Percentiles rank a stretch among this genome's conserved stretches.
phyloP scores from a whole-genome alignment of 2,797 vertebrate genomes.

The Phyllotis vaccarum region DNA sequence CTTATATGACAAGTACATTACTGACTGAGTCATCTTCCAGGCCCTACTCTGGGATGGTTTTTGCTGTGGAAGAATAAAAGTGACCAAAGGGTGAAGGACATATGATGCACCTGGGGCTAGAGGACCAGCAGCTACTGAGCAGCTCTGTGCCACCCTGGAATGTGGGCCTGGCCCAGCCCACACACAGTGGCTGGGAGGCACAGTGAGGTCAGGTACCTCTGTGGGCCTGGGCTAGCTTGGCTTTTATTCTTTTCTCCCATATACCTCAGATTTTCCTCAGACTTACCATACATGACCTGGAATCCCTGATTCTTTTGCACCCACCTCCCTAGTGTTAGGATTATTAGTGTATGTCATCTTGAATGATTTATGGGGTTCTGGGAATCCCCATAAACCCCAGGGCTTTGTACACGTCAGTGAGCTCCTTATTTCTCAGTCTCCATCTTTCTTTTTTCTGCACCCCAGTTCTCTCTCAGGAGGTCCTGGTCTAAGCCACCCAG shows the following conservation, averaged over 20 bases:
- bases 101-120: neutral
- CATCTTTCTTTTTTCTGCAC: neutral
- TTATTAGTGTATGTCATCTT: neutral
- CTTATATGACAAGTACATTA: neutral
- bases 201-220: neutral
- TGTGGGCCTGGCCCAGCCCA: neutral
- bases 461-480: neutral
- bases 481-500: neutral
- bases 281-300: neutral
- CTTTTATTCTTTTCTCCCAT: neutral
- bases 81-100: accelerated
- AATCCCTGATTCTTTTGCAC: neutral
- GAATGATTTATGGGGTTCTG: neutral
- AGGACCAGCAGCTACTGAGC: neutral
- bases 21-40: neutral
- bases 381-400: neutral
- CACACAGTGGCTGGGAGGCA: neutral
- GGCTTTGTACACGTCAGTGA: neutral
- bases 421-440: neutral
- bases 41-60: neutral
- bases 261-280: neutral
- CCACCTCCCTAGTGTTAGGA: neutral
- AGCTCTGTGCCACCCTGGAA: neutral
- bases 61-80: accelerated
- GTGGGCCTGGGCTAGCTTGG: too few species aligned